Evolutionary conservation across 2,113 vertebrate genomes (phyloP), one percentile per base, ranked within the genome.

Genomic region (Brachypodius melanocephalos): DNA sequence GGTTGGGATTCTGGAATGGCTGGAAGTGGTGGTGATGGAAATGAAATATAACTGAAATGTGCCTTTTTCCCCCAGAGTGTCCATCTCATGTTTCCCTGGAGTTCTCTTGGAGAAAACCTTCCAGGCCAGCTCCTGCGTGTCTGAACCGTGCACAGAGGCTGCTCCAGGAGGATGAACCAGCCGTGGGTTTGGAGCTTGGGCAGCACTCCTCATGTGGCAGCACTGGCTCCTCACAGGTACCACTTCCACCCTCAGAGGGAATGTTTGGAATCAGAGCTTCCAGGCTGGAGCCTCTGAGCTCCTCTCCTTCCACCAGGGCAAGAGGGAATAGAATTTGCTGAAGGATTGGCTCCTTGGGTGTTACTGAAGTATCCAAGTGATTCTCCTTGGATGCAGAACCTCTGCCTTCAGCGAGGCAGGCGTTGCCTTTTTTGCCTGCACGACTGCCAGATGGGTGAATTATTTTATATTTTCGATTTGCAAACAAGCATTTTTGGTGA

Each of bases 181-280:
- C 43, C 45, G 16, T 5, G 55, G 46, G 21, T 46, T 43, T 14
- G 49, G 51, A 88, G 59, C 40, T 74, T 5, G 52, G 46, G 29
- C 32, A 6, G 0, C 1, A 1, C 61, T 57, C 32, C 52, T 13
- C 1, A 10, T 15, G 48, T 55, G 73, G 8, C 32, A 48, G 43
- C 20, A 0, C 9, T 26, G 7, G 34, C 79, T 77, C 43, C 73
- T 62, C 63, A 6, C 14, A 96, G 94, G 93, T 95, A 94, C 52
- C 3, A 0, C 40, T 66, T 17, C 20, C 42, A 17, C 17, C 54
- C 58, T 12, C 49, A 1, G 0, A 1, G 46, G 46, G 26, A 16
- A 31, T 9, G 8, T 2, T 15, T 7, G 54, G 17, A 16, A 15
- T 8, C 36, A 8, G 25, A 29, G 34, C 42, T 59, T 26, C 67